These are phyloP conservation scores for Bibio marci DNA, from an alignment of 2,888 invertebrate genomes.

Conservation along the genomic window DNA sequence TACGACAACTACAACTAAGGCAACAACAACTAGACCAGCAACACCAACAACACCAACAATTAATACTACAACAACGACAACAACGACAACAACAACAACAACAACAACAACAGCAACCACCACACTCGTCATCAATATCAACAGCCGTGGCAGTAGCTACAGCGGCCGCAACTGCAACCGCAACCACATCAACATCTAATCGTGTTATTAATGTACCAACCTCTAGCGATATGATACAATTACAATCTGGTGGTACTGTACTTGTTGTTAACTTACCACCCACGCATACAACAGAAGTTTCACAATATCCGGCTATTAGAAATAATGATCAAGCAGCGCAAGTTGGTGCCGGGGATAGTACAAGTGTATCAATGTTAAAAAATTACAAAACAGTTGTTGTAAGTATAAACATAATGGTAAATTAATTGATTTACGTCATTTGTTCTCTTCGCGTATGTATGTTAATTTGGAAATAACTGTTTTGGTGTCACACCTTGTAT, in stretches of 20 bases:
- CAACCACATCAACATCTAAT: constrained; percentile 10
- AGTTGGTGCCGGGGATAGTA: too few species aligned
- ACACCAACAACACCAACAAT: constrained; percentile 3
- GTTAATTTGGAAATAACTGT: too few species aligned
- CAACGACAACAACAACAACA: constrained; percentile 12
- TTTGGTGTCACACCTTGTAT: too few species aligned
- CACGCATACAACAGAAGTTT: too few species aligned
- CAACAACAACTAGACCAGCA: neutral
- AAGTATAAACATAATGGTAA: constrained; percentile 13
- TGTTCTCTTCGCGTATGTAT: too few species aligned
- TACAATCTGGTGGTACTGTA: constrained; percentile 55
- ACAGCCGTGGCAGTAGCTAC: constrained; percentile 9
- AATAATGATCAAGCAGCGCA: constrained; percentile 13
- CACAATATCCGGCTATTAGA: constrained; percentile 36
- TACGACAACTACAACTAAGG: neutral
- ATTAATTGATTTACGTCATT: too few species aligned
- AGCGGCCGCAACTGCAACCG: constrained; percentile 15
- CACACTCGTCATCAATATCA: constrained; percentile 10
- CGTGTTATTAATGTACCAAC: constrained; percentile 34
- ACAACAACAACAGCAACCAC: constrained; percentile 16
- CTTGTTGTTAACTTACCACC: constrained; percentile 68
- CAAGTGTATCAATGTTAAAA: constrained; percentile 34
- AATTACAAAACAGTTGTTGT: constrained; percentile 39
- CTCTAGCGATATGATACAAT: constrained; percentile 38
- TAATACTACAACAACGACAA: constrained; percentile 15